phyloP scores from a whole-genome alignment of 2,888 invertebrate species.

The Papilio protenor region DNA sequence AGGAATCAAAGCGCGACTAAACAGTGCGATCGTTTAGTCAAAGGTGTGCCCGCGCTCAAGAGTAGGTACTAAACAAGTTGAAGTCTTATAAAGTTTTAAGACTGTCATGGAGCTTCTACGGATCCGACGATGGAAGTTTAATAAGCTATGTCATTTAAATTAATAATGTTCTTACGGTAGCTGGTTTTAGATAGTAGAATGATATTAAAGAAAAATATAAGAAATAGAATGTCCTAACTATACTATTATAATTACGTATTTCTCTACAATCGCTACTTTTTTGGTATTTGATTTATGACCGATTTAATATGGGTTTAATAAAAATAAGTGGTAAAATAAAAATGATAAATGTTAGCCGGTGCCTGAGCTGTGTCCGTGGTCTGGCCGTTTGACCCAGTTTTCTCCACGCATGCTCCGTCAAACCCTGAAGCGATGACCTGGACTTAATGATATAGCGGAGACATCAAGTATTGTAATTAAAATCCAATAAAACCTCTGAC shows the following conservation, averaged over 20 bases:
- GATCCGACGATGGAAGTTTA: background rate
- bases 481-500: background rate
- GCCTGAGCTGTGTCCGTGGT: slow-evolving; percentile 16
- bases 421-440: slow-evolving; percentile 13
- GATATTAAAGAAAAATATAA: background rate
- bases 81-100: background rate
- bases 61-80: background rate
- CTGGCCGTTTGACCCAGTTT: slow-evolving; percentile 21
- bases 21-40: too few relatives aligned
- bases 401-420: slow-evolving; percentile 32
- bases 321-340: slow-evolving; percentile 8
- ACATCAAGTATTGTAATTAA: background rate
- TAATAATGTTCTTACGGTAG: background rate
- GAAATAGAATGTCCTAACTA: background rate
- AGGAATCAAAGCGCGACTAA: too few relatives aligned
- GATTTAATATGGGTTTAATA: background rate
- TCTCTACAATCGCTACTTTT: background rate
- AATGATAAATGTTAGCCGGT: slow-evolving; percentile 2
- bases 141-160: background rate
- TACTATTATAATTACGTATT: background rate
- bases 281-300: background rate
- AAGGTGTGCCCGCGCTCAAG: too few relatives aligned
- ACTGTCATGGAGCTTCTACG: background rate
- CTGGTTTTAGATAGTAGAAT: background rate
- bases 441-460: background rate